phyloP scores from a whole-genome alignment of 2,888 invertebrate genomes.

The Troglohyphantes excavatus region DNA sequence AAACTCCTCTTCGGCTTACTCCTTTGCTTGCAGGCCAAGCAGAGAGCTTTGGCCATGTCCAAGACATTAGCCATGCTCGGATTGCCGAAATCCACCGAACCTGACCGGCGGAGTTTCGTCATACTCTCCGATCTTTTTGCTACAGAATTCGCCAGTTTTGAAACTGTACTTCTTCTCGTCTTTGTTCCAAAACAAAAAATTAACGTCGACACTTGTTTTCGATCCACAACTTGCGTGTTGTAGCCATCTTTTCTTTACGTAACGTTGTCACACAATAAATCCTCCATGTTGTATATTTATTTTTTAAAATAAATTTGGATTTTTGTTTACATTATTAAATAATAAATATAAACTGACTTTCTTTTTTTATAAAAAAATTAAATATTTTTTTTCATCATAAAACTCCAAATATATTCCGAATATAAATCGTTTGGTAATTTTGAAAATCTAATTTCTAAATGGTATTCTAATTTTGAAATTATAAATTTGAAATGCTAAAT shows the following conservation, averaged over 20 bases:
- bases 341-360: no score
- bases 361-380: no score
- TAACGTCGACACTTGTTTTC: neutral
- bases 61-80: constrained; percentile 73
- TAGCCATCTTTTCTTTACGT: constrained; percentile 9
- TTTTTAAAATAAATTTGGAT: no score
- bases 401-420: no score
- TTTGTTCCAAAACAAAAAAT: neutral
- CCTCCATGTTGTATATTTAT: constrained; percentile 7
- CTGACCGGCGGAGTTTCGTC: constrained; percentile 73
- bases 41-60: constrained; percentile 79
- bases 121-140: constrained; percentile 57
- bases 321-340: no score
- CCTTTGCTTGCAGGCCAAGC: constrained; percentile 76
- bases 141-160: constrained; percentile 71
- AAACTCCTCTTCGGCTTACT: constrained; percentile 71
- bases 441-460: no score
- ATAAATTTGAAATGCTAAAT: no score
- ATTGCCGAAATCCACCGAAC: constrained; percentile 76
- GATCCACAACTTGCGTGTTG: neutral
- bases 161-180: neutral
- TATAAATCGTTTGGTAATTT: no score
- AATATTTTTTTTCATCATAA: no score
- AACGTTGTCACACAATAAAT: constrained; percentile 12
- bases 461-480: no score